Evolutionary conservation across 1,140 invertebrate genomes (phyloP).

Genomic region (Scaptomyza graminum): DNA sequence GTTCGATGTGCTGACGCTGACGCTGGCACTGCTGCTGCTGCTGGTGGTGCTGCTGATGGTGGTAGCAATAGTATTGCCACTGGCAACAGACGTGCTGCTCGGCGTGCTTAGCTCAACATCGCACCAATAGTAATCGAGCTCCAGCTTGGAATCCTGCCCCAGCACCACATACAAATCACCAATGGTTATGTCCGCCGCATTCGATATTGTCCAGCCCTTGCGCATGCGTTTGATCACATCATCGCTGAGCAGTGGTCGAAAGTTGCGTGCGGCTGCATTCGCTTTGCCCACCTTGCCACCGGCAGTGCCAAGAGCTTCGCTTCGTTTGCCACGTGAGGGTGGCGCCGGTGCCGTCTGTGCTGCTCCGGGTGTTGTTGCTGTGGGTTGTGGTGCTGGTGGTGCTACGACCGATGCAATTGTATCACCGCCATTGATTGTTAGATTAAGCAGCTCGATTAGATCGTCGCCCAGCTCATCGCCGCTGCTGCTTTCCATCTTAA

Average conservation of each 20-base stretch:
- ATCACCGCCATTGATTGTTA: neutral
- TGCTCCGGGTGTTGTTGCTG: too few species aligned
- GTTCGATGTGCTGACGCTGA: neutral
- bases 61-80: neutral
- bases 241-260: conserved; percentile 81
- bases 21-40: neutral
- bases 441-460: conserved; percentile 57
- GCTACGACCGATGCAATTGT: neutral
- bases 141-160: conserved; percentile 91
- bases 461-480: conserved; percentile 74
- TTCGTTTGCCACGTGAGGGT: conserved; percentile 50
- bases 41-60: neutral
- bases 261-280: conserved; percentile 60
- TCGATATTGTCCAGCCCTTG: conserved; percentile 91
- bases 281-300: conserved; percentile 39
- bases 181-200: conserved; percentile 91
- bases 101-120: conserved; percentile 44
- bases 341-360: neutral
- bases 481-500: conserved; percentile 65
- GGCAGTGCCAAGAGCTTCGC: conserved; percentile 27
- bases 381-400: conserved; percentile 1
- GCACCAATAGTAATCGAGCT: conserved; percentile 93
- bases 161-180: conserved; percentile 96
- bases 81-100: neutral
- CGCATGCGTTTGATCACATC: conserved; percentile 86